phyloP scores from a whole-genome alignment of 1,140 invertebrate genomes.

The Drosophila carrolli region DNA sequence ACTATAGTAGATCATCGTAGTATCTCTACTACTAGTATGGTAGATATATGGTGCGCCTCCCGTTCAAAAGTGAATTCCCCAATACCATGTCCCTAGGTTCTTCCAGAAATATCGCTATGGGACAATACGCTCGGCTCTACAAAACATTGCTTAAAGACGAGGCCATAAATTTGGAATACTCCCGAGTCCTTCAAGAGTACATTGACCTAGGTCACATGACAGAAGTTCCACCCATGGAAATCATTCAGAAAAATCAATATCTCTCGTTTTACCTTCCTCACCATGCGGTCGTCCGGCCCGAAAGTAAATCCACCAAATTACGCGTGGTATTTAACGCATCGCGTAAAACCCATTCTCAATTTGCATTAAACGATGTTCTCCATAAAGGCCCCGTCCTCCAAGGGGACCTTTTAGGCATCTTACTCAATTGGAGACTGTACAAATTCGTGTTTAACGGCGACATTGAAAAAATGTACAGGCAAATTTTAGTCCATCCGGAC shows the following conservation, averaged over 20 bases:
- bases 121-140: not conserved
- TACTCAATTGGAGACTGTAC: not conserved
- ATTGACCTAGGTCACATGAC: too few relatives aligned
- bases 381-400: not conserved
- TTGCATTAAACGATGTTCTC: not conserved
- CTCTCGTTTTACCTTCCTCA: not conserved
- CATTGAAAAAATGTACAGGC: not conserved
- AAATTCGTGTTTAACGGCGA: slow-evolving; percentile 1
- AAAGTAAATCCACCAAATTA: not conserved
- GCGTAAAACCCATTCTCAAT: not conserved
- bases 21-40: too few relatives aligned
- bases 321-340: not conserved
- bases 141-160: not conserved
- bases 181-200: not conserved
- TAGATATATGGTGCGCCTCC: too few relatives aligned
- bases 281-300: too few relatives aligned
- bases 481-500: slow-evolving; percentile 1
- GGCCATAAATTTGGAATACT: not conserved
- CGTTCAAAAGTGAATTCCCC: not conserved
- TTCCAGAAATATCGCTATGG: not conserved
- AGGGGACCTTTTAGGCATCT: not conserved
- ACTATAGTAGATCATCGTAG: too few relatives aligned
- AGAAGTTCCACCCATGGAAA: too few relatives aligned
- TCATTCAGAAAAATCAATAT: not conserved
- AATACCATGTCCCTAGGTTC: not conserved